Percentiles rank a stretch among this genome's conserved stretches.
These are phyloP conservation scores for Cossypha polioptera DNA, from an alignment of 2,797 vertebrate genomes.

Conservation along the genomic window DNA sequence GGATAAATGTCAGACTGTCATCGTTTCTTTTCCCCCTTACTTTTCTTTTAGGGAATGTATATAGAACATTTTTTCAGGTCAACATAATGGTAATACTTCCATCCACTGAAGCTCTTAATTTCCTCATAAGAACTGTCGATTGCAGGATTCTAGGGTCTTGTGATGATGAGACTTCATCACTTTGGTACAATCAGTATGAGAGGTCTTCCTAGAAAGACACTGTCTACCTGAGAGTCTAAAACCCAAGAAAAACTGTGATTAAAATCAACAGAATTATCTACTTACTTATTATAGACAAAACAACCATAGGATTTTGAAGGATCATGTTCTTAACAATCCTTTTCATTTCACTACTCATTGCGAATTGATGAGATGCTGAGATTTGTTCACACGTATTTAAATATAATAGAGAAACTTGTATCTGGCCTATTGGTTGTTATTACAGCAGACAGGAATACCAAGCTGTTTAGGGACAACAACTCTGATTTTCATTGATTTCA, in stretches of 20 bases:
- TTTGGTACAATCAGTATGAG: neutral
- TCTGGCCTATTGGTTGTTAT: neutral
- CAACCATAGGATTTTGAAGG: neutral
- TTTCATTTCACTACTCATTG: neutral
- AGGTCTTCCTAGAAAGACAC: neutral
- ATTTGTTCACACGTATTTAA: slow-evolving; percentile 6
- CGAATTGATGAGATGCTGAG: neutral
- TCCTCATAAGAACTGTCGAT: neutral
- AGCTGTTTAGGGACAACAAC: neutral
- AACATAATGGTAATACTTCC: neutral
- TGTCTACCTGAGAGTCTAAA: neutral
- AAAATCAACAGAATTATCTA: neutral
- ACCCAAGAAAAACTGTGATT: neutral
- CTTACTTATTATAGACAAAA: neutral
- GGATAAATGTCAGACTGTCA: neutral
- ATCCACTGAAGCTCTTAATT: neutral
- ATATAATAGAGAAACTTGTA: neutral
- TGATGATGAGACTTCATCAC: neutral
- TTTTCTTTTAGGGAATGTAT: neutral
- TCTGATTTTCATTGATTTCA: slow-evolving; percentile 3
- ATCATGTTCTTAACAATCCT: neutral
- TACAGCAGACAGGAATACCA: neutral
- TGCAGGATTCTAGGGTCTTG: neutral
- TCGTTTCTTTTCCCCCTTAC: rapidly evolving
- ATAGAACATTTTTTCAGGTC: neutral